Evolutionary conservation across 2,888 invertebrate species (phyloP).

Genomic region (Macrosiphum euphorbiae): DNA sequence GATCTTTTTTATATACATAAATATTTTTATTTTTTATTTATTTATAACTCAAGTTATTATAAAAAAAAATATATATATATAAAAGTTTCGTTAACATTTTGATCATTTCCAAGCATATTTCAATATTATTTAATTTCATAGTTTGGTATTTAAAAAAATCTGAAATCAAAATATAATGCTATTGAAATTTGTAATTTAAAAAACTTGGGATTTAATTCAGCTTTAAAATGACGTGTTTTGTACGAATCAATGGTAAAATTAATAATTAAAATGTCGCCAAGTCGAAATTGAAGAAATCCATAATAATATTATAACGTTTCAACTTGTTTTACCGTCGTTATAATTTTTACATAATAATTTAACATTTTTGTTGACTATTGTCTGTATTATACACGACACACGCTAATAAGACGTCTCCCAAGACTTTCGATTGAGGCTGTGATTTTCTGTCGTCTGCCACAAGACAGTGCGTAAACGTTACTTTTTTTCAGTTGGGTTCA

Average conservation of each 20-base stretch:
- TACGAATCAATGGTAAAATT: neutral
- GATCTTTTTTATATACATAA: neutral
- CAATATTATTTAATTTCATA: neutral
- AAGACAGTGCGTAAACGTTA: neutral
- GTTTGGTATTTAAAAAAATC: neutral
- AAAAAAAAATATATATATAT: neutral
- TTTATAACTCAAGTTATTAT: neutral
- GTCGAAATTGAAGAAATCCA: neutral
- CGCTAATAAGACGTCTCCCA: neutral
- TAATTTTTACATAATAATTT: neutral
- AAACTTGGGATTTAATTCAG: neutral
- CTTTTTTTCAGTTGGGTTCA: slow-evolving; percentile 43
- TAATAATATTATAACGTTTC: neutral
- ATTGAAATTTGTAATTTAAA: neutral
- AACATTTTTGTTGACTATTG: neutral
- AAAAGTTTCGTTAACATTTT: neutral
- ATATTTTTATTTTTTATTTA: neutral
- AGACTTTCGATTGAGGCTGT: neutral
- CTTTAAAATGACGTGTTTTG: neutral
- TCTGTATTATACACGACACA: neutral
- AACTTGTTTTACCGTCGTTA: neutral
- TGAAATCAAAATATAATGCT: neutral
- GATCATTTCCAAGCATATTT: neutral
- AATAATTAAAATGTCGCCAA: neutral
- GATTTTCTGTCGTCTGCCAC: neutral